Evolutionary conservation across 2,797 vertebrate species (phyloP), one percentile per base, ranked within the genome.

Genomic region (Somateria mollissima): DNA sequence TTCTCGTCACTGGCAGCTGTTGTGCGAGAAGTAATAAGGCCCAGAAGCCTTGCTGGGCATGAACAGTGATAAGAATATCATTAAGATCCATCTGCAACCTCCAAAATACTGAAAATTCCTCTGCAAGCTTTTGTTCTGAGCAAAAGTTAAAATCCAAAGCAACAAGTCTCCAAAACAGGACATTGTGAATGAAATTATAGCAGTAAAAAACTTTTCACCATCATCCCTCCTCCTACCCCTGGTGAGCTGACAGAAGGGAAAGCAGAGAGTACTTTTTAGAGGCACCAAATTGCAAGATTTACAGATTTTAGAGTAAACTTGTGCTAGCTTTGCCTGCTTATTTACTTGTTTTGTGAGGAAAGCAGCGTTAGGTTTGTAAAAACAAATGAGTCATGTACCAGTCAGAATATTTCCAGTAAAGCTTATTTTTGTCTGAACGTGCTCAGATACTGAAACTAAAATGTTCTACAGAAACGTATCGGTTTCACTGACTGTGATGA

Each of bases 1-100:
- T 93, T 96, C 88, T 67, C 77, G 88, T 92, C 81, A 71, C 64
- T 93, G 86, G 90, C 96, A 95, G 84, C 88, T 96, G 90, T 80
- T 89, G 88, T 0, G 20, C 6, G 71, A 90, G 92, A 95, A 92
- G 74, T 53, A 93, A 79, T 56, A 57, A 67, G 71, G 81, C 81
- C 93, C 93, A 95, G 93, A 94, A 87, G 78, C 77, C 74, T 85
- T 77, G 54, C 34, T 0, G 6, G 64, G 92, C 77, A 92, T 0
- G 0, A 87, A n/a, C 53, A 82, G 74, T 61, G 80, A 71, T 65
- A 94, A 57, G 92, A 94, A 67, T 90, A 93, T 89, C 71, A 89
- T 94, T 89, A 92, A 0, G 0, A 89, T 67, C 92, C 84, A 96
- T 83, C 90, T 95, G 81, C 71, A 90, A 34, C 17, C 18, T 60